Evolutionary conservation across 1,140 invertebrate genomes (phyloP), one percentile per base, ranked within the genome.

Genomic region (Thaumetopoea pityocampa): DNA sequence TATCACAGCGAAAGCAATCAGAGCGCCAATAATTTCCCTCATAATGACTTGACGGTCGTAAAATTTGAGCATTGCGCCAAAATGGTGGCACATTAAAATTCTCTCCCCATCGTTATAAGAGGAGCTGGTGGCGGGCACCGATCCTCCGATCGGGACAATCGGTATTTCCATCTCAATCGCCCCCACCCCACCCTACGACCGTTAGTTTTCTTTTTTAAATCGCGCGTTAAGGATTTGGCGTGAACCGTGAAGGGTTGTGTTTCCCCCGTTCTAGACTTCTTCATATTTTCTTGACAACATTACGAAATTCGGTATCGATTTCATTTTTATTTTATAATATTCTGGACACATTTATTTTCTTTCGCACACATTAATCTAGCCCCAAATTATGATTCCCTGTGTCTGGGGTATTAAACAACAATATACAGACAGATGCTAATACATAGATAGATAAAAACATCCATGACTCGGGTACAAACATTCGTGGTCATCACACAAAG

Each of bases 51-150:
- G 45, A 63, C 48, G 74, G 66, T 80, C 79, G 71, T 83, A 83
- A 83, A 83, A 83, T 83, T 83, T 81, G 77, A 81, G 77, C 77
- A 78, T 79, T 79, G 79, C 77, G 77, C 77, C 77, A 81, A 81
- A 84, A 84, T 84, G 79, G 79, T 73, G 73, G 72, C 60, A 77
- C 79, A 80, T 84, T 84, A 83, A 83, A 83, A 83, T 82, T 84
- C 78, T 69, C 78, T 73, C 76, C 70, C 76, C 64, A 74, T 82
- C 77, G 76, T 82, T 82, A 82, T 81, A 78, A 71, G 61, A 50
- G 70, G 70, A 74, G 72, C 79, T 77, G 79, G 76, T 70, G 76
- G 63, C 54, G 61, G 51, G 30, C 28, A 52, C 52, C 60, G 61
- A 66, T 74, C 64, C 70, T 60, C 48, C 56, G 69, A 65, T 68